Conservation (phyloP, 2,113 vertebrate species). For the Pyxicephalus adspersus region DNA sequence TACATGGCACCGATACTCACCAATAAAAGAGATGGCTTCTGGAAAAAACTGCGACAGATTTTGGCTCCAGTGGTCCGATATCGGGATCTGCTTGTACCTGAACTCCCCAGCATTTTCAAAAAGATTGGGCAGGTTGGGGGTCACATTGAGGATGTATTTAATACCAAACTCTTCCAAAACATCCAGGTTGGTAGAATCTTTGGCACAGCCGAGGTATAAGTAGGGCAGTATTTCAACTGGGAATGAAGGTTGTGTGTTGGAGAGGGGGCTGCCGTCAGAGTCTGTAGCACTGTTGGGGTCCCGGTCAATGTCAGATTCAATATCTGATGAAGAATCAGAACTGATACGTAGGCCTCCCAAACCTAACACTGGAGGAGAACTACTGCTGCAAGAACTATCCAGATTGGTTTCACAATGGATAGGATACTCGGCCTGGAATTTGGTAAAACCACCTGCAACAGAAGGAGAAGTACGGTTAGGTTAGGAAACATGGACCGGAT, state of each 20-base stretch:
- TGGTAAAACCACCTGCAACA: slow-evolving; percentile 88
- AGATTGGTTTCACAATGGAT: slow-evolving; percentile 89
- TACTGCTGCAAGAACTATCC: slow-evolving; percentile 83
- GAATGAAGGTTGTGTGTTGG: slow-evolving; percentile 91
- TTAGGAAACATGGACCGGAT: slow-evolving; percentile 48
- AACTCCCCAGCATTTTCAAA: slow-evolving; percentile 97
- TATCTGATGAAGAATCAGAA: slow-evolving; percentile 92
- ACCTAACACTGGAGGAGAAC: slow-evolving; percentile 88
- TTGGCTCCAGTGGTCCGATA: slow-evolving; percentile 99
- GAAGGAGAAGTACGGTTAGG: slow-evolving; percentile 31
- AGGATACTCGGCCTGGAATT: slow-evolving; percentile 90
- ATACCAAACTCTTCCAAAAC: slow-evolving; percentile 97
- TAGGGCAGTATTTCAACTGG: slow-evolving; percentile 95
- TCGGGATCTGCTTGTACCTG: slow-evolving; percentile 98
- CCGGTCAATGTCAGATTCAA: slow-evolving; percentile 93
- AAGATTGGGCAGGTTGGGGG: slow-evolving; percentile 96
- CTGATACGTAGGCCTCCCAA: slow-evolving; percentile 93
- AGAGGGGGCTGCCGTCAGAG: slow-evolving; percentile 90
- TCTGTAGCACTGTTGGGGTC: slow-evolving; percentile 92
- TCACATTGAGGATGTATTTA: slow-evolving; percentile 98
- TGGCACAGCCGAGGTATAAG: slow-evolving; percentile 94
- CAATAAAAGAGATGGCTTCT: slow-evolving; percentile 97
- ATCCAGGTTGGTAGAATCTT: slow-evolving; percentile 97
- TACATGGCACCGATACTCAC: slow-evolving; percentile 71
- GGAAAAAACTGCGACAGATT: slow-evolving; percentile 98